These are phyloP conservation scores for Hydriomena furcata DNA, from an alignment of 2,888 invertebrate genomes.

Conservation along the genomic window DNA sequence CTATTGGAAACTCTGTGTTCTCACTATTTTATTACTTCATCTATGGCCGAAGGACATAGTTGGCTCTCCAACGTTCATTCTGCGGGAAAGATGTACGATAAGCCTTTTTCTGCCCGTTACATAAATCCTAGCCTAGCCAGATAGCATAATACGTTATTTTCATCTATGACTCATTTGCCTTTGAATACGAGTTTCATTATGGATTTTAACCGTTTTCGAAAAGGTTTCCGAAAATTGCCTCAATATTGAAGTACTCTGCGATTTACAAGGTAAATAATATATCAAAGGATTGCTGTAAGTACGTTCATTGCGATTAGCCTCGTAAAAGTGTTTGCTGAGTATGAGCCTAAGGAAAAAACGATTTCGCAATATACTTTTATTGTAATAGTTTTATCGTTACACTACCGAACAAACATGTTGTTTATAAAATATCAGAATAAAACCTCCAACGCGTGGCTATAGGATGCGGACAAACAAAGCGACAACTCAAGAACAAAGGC, in stretches of 20 bases:
- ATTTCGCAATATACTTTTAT: neutral
- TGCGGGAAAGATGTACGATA: constrained; percentile 33
- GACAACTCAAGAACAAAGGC: constrained; percentile 62
- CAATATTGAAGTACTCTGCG: too few species aligned
- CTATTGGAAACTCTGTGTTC: neutral
- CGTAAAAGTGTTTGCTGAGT: neutral
- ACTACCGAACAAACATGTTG: constrained; percentile 42
- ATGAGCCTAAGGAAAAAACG: neutral
- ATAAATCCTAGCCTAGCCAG: constrained; percentile 29
- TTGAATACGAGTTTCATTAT: neutral
- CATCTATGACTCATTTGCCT: constrained; percentile 5
- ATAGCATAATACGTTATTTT: constrained; percentile 15
- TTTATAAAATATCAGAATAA: constrained; percentile 57
- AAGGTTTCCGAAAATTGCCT: too few species aligned
- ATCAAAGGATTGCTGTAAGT: too few species aligned
- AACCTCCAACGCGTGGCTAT: constrained; percentile 46
- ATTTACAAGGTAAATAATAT: too few species aligned
- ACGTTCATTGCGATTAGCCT: neutral
- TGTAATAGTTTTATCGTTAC: constrained; percentile 3
- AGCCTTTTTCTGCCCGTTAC: constrained; percentile 29
- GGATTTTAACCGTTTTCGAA: too few species aligned
- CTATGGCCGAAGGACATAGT: constrained; percentile 29
- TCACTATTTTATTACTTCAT: constrained; percentile 22
- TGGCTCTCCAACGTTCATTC: constrained; percentile 31
- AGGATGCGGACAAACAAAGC: constrained; percentile 59